Percentiles rank a stretch among this genome's conserved stretches.
phyloP scores from a whole-genome alignment of 2,888 invertebrate genomes.

The Rutpela maculata region DNA sequence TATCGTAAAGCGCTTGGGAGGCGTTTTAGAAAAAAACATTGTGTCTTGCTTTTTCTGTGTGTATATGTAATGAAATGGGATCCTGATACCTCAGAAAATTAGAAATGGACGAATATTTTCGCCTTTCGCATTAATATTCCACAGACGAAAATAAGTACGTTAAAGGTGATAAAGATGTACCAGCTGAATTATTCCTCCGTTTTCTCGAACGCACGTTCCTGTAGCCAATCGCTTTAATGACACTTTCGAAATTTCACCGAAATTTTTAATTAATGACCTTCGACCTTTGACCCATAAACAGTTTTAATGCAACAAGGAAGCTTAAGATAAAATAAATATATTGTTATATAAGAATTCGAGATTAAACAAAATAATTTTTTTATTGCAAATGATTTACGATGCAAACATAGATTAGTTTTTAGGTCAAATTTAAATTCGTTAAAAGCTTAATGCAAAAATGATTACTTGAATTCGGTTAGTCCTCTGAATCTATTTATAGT shows the following conservation, averaged over 20 bases:
- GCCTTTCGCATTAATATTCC: too few species aligned
- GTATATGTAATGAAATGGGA: too few species aligned
- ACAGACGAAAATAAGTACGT: too few species aligned
- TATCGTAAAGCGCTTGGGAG: too few species aligned
- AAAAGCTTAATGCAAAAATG: conserved; percentile 5
- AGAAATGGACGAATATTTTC: too few species aligned
- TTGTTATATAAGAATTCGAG: neutral
- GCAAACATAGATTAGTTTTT: conserved; percentile 25
- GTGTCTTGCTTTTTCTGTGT: too few species aligned
- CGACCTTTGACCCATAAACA: conserved; percentile 11
- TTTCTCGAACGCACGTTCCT: neutral
- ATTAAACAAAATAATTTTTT: conserved; percentile 10
- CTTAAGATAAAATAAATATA: conserved; percentile 11
- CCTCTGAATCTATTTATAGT: neutral
- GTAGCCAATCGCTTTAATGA: neutral
- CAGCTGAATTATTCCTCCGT: neutral
- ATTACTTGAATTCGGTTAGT: neutral
- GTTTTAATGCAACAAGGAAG: conserved; percentile 22
- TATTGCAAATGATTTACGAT: neutral
- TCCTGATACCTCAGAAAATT: too few species aligned
- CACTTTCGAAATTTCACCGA: neutral
- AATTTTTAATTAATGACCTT: neutral
- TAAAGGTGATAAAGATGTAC: too few species aligned
- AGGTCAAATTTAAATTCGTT: conserved; percentile 24
- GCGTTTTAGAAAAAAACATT: too few species aligned